Evolutionary conservation across 2,797 vertebrate genomes (phyloP).

Genomic region (Macropus fuliginosus): DNA sequence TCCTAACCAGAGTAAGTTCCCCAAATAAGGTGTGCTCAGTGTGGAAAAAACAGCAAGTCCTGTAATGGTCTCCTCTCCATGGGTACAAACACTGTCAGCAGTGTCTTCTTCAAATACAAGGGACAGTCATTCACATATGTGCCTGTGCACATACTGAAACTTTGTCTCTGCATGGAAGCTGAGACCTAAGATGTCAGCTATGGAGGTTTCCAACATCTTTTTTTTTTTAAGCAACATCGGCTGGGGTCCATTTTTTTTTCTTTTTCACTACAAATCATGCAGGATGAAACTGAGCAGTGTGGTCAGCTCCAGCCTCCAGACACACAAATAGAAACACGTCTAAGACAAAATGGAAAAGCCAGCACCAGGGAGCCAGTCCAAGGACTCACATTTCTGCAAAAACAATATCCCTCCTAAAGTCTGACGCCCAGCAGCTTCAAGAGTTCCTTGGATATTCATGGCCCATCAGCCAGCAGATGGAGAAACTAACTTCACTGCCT

Average conservation of each 20-base stretch:
- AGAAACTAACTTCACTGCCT: neutral
- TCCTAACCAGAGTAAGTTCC: neutral
- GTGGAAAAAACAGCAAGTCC: neutral
- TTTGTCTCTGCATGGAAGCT: neutral
- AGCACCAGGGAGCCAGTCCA: constrained; percentile 61
- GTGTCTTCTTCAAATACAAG: neutral
- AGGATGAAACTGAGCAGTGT: constrained; percentile 62
- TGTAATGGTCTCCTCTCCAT: neutral
- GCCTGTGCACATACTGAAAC: neutral
- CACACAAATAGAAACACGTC: constrained; percentile 64
- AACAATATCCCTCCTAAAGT: constrained; percentile 53
- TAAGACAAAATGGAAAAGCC: constrained; percentile 72
- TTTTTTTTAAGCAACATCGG: constrained; percentile 1
- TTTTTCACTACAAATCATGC: constrained; percentile 59
- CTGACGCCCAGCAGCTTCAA: neutral
- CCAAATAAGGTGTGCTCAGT: neutral
- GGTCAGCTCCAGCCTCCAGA: constrained; percentile 52
- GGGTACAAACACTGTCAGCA: neutral
- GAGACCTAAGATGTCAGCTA: neutral
- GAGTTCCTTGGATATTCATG: constrained; percentile 10
- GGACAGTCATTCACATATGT: neutral
- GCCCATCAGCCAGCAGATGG: accelerated
- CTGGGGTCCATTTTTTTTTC: neutral
- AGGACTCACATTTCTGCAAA: constrained; percentile 63
- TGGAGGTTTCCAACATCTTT: neutral